phyloP scores from a whole-genome alignment of 2,113 vertebrate species.

The Lycocorax pyrrhopterus region DNA sequence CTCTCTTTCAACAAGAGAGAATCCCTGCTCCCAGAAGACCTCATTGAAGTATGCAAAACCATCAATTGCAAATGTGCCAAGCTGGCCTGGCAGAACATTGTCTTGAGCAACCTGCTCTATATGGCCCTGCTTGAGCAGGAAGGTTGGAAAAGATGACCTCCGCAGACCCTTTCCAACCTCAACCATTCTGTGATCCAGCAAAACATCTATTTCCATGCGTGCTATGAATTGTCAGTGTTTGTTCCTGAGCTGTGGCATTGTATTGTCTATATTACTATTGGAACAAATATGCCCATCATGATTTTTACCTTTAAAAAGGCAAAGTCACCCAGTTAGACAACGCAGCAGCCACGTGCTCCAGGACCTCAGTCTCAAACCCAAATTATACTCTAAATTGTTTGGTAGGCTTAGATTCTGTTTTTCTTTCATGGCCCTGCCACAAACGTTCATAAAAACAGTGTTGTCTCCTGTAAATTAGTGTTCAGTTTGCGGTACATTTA shows the following conservation, averaged over 20 bases:
- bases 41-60: background rate
- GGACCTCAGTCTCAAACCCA: background rate
- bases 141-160: background rate
- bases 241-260: background rate
- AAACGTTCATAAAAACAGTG: background rate
- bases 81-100: background rate
- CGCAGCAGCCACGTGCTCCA: background rate
- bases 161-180: background rate
- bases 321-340: background rate
- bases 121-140: background rate
- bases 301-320: background rate
- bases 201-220: background rate
- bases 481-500: background rate
- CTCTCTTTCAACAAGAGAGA: no score
- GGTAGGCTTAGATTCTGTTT: background rate
- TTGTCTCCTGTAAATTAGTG: background rate
- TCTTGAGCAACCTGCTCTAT: background rate
- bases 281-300: background rate
- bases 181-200: background rate
- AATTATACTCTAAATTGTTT: background rate
- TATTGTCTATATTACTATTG: background rate
- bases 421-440: background rate
- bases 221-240: background rate
- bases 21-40: background rate
- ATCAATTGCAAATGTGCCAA: background rate